Conservation (phyloP, 2,888 invertebrate species). For the Pemphredon lugubris region DNA sequence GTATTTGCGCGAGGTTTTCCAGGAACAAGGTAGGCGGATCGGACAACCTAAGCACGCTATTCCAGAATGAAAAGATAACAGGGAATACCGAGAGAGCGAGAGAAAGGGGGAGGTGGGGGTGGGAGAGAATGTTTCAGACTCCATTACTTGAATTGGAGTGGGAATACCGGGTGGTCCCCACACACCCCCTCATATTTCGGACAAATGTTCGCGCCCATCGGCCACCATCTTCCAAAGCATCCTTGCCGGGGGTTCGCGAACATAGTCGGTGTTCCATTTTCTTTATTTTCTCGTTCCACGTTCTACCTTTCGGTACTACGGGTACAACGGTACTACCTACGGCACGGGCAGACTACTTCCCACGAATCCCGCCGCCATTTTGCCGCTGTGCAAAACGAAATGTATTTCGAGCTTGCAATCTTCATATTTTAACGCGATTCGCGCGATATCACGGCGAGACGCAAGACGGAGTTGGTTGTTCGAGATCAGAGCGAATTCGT, state of each 20-base stretch:
- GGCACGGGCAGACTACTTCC: not conserved
- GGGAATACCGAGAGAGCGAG: slow-evolving; percentile 8
- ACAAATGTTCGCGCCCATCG: slow-evolving; percentile 67
- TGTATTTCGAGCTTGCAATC: too few species aligned
- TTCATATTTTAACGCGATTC: too few species aligned
- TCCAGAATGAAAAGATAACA: not conserved
- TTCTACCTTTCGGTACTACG: not conserved
- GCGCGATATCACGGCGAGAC: too few species aligned
- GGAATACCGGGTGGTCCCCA: slow-evolving; percentile 76
- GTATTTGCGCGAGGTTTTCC: slow-evolving; percentile 34
- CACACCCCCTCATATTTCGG: slow-evolving; percentile 75
- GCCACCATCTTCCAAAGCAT: slow-evolving; percentile 16
- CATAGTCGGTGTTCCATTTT: slow-evolving; percentile 20
- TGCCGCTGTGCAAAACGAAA: too few species aligned
- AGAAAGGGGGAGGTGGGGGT: slow-evolving; percentile 24
- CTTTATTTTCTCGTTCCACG: not conserved
- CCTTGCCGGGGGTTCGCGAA: slow-evolving; percentile 10
- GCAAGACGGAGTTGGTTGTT: too few species aligned
- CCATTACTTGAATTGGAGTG: slow-evolving; percentile 79
- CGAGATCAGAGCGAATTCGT: too few species aligned
- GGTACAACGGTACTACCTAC: too few species aligned
- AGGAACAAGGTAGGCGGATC: slow-evolving; percentile 16
- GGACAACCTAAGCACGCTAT: slow-evolving; percentile 16
- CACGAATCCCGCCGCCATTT: not conserved
- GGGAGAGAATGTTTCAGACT: slow-evolving; percentile 74